phyloP scores from a whole-genome alignment of 2,888 invertebrate genomes.

The Aphodius granarius region DNA sequence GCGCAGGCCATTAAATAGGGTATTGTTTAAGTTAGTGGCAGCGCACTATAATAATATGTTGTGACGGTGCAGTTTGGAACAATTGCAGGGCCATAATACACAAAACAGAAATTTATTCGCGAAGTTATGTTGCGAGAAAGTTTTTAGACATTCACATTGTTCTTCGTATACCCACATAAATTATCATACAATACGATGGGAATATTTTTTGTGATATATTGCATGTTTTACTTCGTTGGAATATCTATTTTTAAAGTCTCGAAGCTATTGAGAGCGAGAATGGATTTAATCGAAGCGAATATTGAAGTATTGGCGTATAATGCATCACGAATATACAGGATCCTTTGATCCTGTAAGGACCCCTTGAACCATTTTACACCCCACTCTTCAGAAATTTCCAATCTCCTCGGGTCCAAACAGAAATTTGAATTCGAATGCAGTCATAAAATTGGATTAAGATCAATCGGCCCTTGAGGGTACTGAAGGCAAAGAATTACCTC shows the following conservation, averaged over 20 bases:
- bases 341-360: conserved; percentile 43
- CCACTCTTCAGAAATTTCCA: conserved; percentile 26
- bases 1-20: no score
- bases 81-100: no score
- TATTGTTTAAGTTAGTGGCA: no score
- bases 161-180: no score
- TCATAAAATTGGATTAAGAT: conserved; percentile 5
- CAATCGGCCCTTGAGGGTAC: neutral
- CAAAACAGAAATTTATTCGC: no score
- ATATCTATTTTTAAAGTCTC: conserved; percentile 43
- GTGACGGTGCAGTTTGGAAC: no score
- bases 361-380: conserved; percentile 36
- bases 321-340: conserved; percentile 42
- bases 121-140: no score
- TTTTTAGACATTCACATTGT: no score
- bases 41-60: no score
- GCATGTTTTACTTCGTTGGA: conserved; percentile 36
- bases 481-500: neutral
- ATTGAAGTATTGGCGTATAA: conserved; percentile 44
- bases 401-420: conserved; percentile 21
- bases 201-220: conserved; percentile 33
- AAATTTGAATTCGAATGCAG: conserved; percentile 23
- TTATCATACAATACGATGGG: conserved; percentile 7
- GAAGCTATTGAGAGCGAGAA: conserved; percentile 38
- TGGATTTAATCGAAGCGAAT: conserved; percentile 47